Evolutionary conservation across 2,113 vertebrate genomes (phyloP).

Genomic region (Phyllostomus discolor): DNA sequence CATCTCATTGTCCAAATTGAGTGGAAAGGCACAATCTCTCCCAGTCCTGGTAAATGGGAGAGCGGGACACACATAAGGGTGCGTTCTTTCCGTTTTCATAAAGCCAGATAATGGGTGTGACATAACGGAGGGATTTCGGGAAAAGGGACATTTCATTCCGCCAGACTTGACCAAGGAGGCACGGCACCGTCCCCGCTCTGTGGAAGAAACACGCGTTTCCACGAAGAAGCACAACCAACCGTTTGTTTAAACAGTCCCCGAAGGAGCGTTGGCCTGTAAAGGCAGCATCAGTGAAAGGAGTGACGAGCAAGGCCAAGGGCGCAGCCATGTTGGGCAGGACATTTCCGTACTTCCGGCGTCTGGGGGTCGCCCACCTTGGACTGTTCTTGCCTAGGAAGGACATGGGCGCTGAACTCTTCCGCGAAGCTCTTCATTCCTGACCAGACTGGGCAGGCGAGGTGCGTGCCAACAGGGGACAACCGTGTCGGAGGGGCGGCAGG

Average conservation of each 20-base stretch:
- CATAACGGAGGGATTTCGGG: slow-evolving; percentile 29
- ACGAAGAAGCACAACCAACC: background rate
- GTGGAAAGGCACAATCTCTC: slow-evolving; percentile 62
- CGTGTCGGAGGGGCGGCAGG: background rate
- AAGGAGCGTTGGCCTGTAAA: background rate
- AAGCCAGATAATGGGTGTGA: slow-evolving; percentile 29
- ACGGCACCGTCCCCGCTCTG: background rate
- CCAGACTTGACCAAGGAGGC: slow-evolving; percentile 36
- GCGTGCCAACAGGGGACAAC: background rate
- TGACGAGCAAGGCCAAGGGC: background rate
- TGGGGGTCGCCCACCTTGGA: background rate
- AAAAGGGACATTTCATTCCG: background rate
- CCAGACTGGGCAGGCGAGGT: background rate
- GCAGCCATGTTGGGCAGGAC: background rate
- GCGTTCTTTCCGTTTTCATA: slow-evolving; percentile 68
- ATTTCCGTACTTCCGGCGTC: background rate
- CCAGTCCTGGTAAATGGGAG: slow-evolving; percentile 51
- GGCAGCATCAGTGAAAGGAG: background rate
- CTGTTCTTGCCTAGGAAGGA: background rate
- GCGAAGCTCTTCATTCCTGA: background rate
- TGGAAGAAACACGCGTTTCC: background rate
- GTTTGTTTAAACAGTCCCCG: background rate
- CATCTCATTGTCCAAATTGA: slow-evolving; percentile 67
- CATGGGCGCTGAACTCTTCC: background rate
- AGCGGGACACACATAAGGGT: background rate